Evolutionary conservation across 2,888 invertebrate genomes (phyloP), one percentile per base, ranked within the genome.

Genomic region (Pammene aurita): DNA sequence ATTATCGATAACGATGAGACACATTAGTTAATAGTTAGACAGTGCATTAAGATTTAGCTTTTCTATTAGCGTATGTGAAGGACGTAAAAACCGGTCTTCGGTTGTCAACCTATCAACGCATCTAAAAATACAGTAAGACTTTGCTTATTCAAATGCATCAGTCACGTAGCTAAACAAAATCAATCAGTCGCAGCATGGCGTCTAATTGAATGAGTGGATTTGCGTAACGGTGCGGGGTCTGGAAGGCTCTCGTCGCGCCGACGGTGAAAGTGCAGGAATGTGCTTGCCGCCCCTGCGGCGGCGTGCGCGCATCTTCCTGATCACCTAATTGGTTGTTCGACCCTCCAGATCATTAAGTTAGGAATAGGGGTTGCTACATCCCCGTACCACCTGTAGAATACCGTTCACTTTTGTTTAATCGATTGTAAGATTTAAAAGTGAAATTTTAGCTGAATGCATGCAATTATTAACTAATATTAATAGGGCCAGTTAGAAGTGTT

Each of bases 251-350:
- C 44, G 57, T 18, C 65, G 34, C 41, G 26, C 11, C 62, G 58
- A 63, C 64, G 46, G 52, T 56, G 73, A 67, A 67, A 72, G 71
- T 73, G 58, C 72, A 65, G 38, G 62, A 72, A 56, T 73, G 75
- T 61, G 73, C 77, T 75, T 77, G 72, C 72, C 67, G 46, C 46
- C 14, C 46, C 26, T 0, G 73, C 72, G 74, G 71, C 77, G 73
- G 85, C 86, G 87, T 84, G 83, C 82, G 82, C 84, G 87, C 68
- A 67, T 71, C 68, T 68, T 68, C 68, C 68, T 64, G 68, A 35
- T 64, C 26, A 52, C 63, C 68, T 68, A 14, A 66, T 58, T 48
- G 44, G 9, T 34, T 38, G 14, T 9, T 14, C 6, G 5, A 7
- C 16, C 35, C 48, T 48, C 48, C 61, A 38, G 46, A 5, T n/a